phyloP scores from a whole-genome alignment of 35 echinoderm and acorn worm species.

The Diadema setosum region DNA sequence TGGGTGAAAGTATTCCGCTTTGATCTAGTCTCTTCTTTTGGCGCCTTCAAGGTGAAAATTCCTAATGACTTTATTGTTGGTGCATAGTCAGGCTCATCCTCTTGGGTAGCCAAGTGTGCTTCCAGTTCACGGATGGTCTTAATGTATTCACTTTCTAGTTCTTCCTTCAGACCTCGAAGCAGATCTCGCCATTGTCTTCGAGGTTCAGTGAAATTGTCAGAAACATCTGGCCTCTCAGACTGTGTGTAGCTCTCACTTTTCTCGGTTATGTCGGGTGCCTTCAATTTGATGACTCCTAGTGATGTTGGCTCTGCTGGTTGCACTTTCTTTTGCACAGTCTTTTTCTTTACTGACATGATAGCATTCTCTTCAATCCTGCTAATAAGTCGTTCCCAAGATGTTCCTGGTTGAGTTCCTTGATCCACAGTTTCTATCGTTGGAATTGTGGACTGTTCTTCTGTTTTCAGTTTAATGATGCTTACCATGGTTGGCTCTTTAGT shows the following conservation, averaged over 20 bases:
- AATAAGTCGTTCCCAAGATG: not conserved
- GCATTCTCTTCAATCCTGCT: not conserved
- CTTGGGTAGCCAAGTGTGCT: not conserved
- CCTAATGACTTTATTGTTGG: not conserved
- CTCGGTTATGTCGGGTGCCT: not conserved
- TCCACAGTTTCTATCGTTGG: not conserved
- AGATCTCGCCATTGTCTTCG: not conserved
- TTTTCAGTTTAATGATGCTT: not conserved
- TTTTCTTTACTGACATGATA: not conserved
- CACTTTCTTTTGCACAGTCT: not conserved
- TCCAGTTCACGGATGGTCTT: not conserved
- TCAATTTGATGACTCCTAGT: not conserved
- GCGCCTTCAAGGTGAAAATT: not conserved
- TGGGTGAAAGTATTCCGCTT: not conserved
- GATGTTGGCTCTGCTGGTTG: not conserved
- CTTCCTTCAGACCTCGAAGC: not conserved
- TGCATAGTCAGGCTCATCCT: not conserved
- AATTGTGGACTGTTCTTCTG: not conserved
- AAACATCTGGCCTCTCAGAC: not conserved
- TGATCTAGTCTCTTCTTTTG: not conserved
- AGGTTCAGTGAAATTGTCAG: not conserved
- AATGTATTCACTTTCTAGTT: slow-evolving; percentile 5
- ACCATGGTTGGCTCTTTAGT: not conserved
- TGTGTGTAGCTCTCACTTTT: slow-evolving; percentile 3
- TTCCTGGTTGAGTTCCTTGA: not conserved